Evolutionary conservation across 2,888 invertebrate genomes (phyloP).

Genomic region (Agriotes lineatus): DNA sequence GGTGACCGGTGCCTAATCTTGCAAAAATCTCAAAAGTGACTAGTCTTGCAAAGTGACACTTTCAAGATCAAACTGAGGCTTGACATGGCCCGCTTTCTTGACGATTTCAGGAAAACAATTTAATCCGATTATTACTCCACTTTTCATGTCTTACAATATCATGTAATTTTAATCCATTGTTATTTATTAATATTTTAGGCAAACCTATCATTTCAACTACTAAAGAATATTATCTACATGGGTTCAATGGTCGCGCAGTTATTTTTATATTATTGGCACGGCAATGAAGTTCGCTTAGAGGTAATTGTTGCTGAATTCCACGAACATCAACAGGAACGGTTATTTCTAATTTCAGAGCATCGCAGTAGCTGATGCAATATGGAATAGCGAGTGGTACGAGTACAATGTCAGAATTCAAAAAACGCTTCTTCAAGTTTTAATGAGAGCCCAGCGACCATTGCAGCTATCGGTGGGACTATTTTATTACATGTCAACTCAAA

Average conservation of each 20-base stretch:
- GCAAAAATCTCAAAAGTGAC: too few relatives aligned
- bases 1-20: too few relatives aligned
- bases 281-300: slow-evolving; percentile 2
- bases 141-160: too few relatives aligned
- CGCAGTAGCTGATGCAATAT: not conserved
- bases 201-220: slow-evolving; percentile 10
- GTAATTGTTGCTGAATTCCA: not conserved
- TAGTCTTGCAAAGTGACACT: too few relatives aligned
- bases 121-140: too few relatives aligned
- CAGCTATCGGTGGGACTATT: slow-evolving; percentile 11
- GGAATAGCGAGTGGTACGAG: slow-evolving; percentile 19
- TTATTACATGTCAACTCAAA: slow-evolving; percentile 24
- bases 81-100: too few relatives aligned
- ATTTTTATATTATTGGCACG: slow-evolving; percentile 18
- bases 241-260: not conserved
- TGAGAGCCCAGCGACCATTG: slow-evolving; percentile 9
- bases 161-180: not conserved
- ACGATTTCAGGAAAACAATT: too few relatives aligned
- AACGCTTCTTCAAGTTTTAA: not conserved
- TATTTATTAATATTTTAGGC: not conserved
- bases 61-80: too few relatives aligned
- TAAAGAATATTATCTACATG: not conserved
- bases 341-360: slow-evolving; percentile 19
- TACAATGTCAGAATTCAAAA: not conserved
- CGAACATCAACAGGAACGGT: not conserved